Evolutionary conservation across 2,797 vertebrate species (phyloP).

Genomic region (Esox masquinongy): DNA sequence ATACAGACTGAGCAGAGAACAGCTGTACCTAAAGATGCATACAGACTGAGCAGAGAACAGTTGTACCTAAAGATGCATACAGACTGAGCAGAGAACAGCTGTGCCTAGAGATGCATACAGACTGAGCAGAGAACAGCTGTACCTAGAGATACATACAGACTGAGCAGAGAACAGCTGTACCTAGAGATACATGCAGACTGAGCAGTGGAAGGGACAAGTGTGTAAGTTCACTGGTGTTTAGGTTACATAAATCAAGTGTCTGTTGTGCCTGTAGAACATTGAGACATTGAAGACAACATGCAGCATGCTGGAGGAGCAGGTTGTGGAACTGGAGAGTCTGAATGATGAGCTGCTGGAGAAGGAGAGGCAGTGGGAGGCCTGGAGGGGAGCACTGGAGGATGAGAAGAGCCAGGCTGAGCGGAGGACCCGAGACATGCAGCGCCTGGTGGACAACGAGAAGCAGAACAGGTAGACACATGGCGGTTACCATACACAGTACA

Average conservation of each 20-base stretch:
- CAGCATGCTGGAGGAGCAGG: constrained; percentile 98
- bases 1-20: too few species aligned
- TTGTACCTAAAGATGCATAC: too few species aligned
- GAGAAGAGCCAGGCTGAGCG: constrained; percentile 95
- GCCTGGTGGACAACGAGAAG: constrained; percentile 92
- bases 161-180: too few species aligned
- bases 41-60: too few species aligned
- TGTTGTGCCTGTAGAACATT: constrained; percentile 83
- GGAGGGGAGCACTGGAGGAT: constrained; percentile 89
- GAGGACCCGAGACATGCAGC: constrained; percentile 90
- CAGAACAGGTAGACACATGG: constrained; percentile 83
- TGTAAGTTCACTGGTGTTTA: background rate
- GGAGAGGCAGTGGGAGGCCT: constrained; percentile 94
- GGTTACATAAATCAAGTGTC: background rate
- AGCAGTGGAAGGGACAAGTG: background rate
- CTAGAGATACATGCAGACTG: background rate
- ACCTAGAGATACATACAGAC: too few species aligned
- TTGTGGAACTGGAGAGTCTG: constrained; percentile 93
- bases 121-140: too few species aligned
- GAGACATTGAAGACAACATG: constrained; percentile 97
- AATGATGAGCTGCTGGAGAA: constrained; percentile 94
- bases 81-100: too few species aligned
- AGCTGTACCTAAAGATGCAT: too few species aligned
- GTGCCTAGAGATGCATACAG: too few species aligned
- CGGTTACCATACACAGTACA: too few species aligned